Base-by-base conservation (phyloP, 2,888 invertebrate species). In the Iphiclides podalirius region DNA sequence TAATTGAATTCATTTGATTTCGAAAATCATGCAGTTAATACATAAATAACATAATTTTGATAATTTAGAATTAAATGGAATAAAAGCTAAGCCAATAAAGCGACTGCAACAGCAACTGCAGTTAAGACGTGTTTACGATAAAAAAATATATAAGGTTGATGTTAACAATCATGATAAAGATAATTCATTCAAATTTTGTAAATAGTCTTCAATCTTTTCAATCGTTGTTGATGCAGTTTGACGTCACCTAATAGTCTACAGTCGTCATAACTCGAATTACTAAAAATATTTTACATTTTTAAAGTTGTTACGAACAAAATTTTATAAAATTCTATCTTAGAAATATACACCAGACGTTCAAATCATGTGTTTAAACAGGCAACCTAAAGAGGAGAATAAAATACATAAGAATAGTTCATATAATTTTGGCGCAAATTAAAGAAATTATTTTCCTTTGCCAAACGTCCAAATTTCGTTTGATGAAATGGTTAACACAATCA, bases 1-100 rank as follows among this genome's bases (percentile, higher is more conserved):
- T 50, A 31, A 38, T 17, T 34, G 37, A 42, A 42, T n/a, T 42
- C 35, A 42, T 20, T 37, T 38, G 12, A 43, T 43, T 39, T 43
- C 40, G 47, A 54, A 52, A 53, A 48, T 52, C 39, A 48, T 54
- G 44, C 41, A 52, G 37, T 51, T 40, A 36, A 42, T 46, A 31
- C 41, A 50, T 44, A 51, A 31, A 31, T 47, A 52, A 41, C 20
- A 38, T 36, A 52, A 28, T 49, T 11, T 38, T 34, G 41, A 41
- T 37, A 44, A 23, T 28, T 26, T n/a, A 16, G 15, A 16, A 38
- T n/a, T 38, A 28, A 37, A 0, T n/a, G 3, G 11, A 8, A 31
- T 6, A n/a, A 31, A 31, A 31, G 9, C 1, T 26, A 4, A 26
- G 8, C 9, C 26, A 26, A 4, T 8, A 26, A 26, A 8, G 8